These are phyloP conservation scores for Verasper variegatus DNA, from an alignment of 2,113 vertebrate genomes.

Conservation along the genomic window DNA sequence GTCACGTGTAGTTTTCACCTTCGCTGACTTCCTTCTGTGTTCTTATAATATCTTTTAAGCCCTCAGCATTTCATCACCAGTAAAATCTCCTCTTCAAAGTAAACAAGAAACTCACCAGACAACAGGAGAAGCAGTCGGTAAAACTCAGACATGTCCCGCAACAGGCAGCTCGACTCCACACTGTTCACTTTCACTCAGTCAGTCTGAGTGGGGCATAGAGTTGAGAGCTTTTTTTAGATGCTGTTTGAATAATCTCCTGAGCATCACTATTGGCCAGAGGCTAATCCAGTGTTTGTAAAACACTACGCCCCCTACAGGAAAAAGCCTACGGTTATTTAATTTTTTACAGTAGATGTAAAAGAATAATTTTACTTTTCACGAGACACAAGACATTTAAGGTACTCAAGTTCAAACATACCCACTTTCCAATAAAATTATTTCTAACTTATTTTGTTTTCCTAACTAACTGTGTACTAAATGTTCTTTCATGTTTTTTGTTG, in stretches of 20 bases:
- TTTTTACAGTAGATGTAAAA: not conserved
- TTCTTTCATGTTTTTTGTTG: not conserved
- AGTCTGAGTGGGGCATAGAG: conserved; percentile 6
- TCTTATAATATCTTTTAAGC: not conserved
- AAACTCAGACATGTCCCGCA: conserved; percentile 67
- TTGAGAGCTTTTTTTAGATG: conserved; percentile 68
- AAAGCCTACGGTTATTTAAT: too few relatives aligned
- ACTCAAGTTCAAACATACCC: too few relatives aligned
- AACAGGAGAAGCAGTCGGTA: conserved; percentile 72
- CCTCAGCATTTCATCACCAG: not conserved
- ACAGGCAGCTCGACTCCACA: conserved; percentile 39
- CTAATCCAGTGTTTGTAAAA: conserved; percentile 62
- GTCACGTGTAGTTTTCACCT: not conserved
- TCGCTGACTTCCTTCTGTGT: not conserved
- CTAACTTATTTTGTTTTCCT: not conserved
- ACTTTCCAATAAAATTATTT: not conserved
- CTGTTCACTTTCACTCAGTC: conserved; percentile 15
- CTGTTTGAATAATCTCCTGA: conserved; percentile 69
- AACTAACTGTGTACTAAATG: not conserved
- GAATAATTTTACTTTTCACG: too few relatives aligned
- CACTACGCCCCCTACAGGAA: conserved; percentile 54
- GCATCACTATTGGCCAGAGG: conserved; percentile 62
- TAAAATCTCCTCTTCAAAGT: not conserved
- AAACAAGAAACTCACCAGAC: conserved; percentile 72
- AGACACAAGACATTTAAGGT: too few relatives aligned